phyloP scores from a whole-genome alignment of 2,113 vertebrate genomes.

The Nibea albiflora region DNA sequence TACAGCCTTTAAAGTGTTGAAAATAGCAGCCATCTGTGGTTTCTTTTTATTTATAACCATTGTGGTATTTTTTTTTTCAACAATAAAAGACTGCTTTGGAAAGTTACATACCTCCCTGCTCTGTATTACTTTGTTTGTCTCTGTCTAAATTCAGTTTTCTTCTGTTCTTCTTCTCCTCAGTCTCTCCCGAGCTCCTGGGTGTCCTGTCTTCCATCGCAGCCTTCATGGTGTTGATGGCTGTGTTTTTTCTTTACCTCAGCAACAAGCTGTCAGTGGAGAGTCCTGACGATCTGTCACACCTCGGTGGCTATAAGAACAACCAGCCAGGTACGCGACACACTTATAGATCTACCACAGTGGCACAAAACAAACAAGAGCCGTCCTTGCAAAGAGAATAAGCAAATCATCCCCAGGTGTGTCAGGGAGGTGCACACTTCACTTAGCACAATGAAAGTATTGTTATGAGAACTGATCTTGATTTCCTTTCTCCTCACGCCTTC shows the following conservation, averaged over 20 bases:
- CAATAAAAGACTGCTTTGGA: background rate
- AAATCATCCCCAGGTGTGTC: background rate
- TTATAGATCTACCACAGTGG: background rate
- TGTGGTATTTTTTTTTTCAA: background rate
- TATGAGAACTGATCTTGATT: background rate
- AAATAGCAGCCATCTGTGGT: background rate
- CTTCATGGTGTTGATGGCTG: constrained; percentile 93
- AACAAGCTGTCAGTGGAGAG: constrained; percentile 96
- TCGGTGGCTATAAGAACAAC: constrained; percentile 85
- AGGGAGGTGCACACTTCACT: background rate
- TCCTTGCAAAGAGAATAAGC: background rate
- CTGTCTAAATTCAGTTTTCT: constrained; percentile 29
- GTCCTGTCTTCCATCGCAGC: constrained; percentile 94
- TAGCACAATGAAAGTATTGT: background rate
- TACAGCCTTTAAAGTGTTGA: background rate
- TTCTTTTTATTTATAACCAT: background rate
- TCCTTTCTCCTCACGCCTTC: too few species aligned
- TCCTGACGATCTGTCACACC: constrained; percentile 88
- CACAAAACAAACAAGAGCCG: constrained; percentile 4
- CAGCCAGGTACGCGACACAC: constrained; percentile 86
- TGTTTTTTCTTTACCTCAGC: constrained; percentile 98
- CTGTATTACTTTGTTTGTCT: constrained; percentile 2
- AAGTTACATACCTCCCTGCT: constrained; percentile 1
- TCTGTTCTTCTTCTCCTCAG: constrained; percentile 81
- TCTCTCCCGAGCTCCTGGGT: constrained; percentile 97